Evolutionary conservation across 2,113 vertebrate genomes (phyloP).

Genomic region (Pandion haliaetus): DNA sequence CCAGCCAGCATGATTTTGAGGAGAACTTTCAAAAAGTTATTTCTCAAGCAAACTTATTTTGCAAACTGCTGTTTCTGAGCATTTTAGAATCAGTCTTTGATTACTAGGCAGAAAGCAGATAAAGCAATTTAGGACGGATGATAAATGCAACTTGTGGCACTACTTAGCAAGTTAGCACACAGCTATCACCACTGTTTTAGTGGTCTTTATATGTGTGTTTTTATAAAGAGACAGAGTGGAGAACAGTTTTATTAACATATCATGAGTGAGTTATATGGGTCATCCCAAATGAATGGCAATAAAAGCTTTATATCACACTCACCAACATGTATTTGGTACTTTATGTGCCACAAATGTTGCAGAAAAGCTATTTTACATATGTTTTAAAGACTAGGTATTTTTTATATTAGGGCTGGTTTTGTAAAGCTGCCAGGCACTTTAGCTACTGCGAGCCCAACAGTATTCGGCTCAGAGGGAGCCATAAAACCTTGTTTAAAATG

Average conservation of each 20-base stretch:
- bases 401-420: constrained; percentile 59
- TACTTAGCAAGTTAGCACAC: constrained; percentile 12
- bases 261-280: constrained; percentile 58
- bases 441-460: constrained; percentile 1
- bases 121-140: background rate
- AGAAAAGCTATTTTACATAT: constrained; percentile 66
- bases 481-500: constrained; percentile 47
- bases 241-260: constrained; percentile 49
- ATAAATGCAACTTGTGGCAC: background rate
- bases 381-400: constrained; percentile 59
- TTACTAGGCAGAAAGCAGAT: background rate
- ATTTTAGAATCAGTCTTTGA: background rate
- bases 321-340: constrained; percentile 46
- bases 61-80: background rate
- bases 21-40: background rate
- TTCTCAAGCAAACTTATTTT: background rate
- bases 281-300: constrained; percentile 60
- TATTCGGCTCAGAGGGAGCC: constrained; percentile 29
- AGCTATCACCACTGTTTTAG: constrained; percentile 7
- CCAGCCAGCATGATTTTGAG: background rate
- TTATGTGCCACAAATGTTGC: constrained; percentile 67
- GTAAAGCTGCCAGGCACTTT: constrained; percentile 59
- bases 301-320: constrained; percentile 60
- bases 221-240: constrained; percentile 24
- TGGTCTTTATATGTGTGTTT: constrained; percentile 8